Evolutionary conservation across 2,888 invertebrate species (phyloP).

Genomic region (Xylocampa areola): DNA sequence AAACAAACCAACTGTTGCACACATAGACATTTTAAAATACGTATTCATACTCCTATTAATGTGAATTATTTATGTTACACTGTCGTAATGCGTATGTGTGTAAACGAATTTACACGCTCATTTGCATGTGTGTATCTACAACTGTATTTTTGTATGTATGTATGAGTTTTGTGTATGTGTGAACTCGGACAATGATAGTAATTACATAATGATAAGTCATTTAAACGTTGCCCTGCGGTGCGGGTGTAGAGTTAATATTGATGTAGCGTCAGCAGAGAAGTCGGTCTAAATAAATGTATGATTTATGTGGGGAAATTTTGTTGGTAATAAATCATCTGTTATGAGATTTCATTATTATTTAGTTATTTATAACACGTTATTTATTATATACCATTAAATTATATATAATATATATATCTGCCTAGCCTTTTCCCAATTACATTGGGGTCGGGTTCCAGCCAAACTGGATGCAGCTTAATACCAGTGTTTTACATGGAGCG

Average conservation of each 20-base stretch:
- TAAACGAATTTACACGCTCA: slow-evolving; percentile 39
- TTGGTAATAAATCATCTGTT: neutral
- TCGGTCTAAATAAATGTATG: slow-evolving; percentile 21
- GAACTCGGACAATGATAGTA: slow-evolving; percentile 86
- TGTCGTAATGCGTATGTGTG: slow-evolving; percentile 5
- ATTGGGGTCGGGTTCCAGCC: too few species aligned
- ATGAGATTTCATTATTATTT: neutral
- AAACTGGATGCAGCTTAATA: too few species aligned
- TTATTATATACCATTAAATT: too few species aligned
- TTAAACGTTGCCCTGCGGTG: slow-evolving; percentile 85
- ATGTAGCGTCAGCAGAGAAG: slow-evolving; percentile 72
- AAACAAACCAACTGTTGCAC: neutral
- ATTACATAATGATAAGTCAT: slow-evolving; percentile 90
- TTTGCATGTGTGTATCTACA: slow-evolving; percentile 39
- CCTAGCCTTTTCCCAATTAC: too few species aligned
- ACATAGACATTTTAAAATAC: slow-evolving; percentile 13
- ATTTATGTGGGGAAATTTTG: slow-evolving; percentile 9
- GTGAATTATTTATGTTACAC: slow-evolving; percentile 17
- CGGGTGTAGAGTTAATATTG: slow-evolving; percentile 78
- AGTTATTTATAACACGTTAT: too few species aligned
- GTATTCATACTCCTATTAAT: slow-evolving; percentile 16
- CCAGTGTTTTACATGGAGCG: too few species aligned
- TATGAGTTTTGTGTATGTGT: slow-evolving; percentile 55
- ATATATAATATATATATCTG: too few species aligned
- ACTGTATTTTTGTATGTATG: slow-evolving; percentile 22